Evolutionary conservation across 2,888 invertebrate species (phyloP).

Genomic region (Eupithecia exiguata): DNA sequence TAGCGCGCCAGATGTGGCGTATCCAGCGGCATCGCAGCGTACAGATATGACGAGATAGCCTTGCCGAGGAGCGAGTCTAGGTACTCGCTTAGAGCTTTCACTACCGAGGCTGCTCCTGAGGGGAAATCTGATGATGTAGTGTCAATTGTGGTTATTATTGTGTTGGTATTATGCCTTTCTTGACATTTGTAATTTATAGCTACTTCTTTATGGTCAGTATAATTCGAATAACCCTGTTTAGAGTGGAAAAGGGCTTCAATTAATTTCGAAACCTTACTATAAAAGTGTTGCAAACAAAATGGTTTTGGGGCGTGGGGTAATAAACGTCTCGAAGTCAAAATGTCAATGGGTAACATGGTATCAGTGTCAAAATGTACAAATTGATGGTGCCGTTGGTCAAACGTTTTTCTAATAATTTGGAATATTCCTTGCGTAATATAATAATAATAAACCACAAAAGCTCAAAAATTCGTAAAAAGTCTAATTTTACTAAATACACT

Average conservation of each 20-base stretch:
- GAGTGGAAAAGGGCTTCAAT: background rate
- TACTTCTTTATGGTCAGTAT: background rate
- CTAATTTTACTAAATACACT: background rate
- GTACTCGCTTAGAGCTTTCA: conserved; percentile 91
- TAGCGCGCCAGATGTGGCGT: conserved; percentile 87
- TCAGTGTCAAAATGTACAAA: too few relatives aligned
- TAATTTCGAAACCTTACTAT: background rate
- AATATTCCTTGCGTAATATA: background rate
- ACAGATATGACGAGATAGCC: conserved; percentile 86
- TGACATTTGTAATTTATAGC: background rate
- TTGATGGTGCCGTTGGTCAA: too few relatives aligned
- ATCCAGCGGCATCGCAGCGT: conserved; percentile 86
- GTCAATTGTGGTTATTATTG: background rate
- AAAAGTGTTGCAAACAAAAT: too few relatives aligned
- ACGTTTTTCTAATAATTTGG: background rate
- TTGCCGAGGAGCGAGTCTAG: conserved; percentile 87
- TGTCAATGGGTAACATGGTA: too few relatives aligned
- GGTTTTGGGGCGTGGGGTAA: too few relatives aligned
- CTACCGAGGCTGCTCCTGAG: conserved; percentile 91
- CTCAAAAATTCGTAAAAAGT: background rate
- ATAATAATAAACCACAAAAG: background rate
- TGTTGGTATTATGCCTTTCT: background rate
- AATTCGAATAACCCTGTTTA: background rate
- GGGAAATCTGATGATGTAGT: background rate
- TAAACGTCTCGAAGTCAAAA: too few relatives aligned